phyloP scores from a whole-genome alignment of 2,797 vertebrate species.

The Trematomus bernacchii region DNA sequence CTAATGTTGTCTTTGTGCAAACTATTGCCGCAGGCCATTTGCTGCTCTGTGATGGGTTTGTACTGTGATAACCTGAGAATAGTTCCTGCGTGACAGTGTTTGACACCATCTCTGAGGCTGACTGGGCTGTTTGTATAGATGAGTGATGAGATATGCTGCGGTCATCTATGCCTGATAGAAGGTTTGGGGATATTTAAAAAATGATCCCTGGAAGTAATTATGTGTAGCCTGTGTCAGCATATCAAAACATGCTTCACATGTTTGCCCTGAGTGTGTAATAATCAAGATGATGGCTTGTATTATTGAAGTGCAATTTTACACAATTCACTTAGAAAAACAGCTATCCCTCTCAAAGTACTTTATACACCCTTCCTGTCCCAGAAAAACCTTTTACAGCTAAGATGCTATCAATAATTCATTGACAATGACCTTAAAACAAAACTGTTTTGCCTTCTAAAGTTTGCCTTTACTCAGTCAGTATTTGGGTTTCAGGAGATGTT shows the following conservation, averaged over 20 bases:
- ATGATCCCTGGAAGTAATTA: conserved; percentile 22
- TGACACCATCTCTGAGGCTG: conserved; percentile 18
- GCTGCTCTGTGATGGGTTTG: conserved; percentile 22
- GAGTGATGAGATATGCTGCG: conserved; percentile 30
- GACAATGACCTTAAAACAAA: neutral
- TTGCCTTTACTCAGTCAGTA: neutral
- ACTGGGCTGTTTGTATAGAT: conserved; percentile 31
- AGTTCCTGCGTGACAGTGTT: conserved; percentile 24
- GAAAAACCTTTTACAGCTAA: conserved; percentile 9
- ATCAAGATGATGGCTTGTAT: neutral
- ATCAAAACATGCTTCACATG: neutral
- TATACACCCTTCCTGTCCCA: neutral
- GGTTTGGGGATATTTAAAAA: conserved; percentile 24
- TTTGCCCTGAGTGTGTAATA: neutral
- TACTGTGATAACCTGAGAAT: conserved; percentile 28
- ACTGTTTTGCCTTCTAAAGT: neutral
- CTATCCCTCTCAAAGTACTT: neutral
- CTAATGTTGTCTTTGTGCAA: conserved; percentile 49
- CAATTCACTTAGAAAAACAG: neutral
- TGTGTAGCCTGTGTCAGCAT: conserved; percentile 4
- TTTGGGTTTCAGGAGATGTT: neutral
- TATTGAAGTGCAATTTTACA: neutral
- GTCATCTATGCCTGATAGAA: conserved; percentile 22
- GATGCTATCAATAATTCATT: neutral
- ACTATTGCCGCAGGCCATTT: conserved; percentile 48